Evolutionary conservation across 2,113 vertebrate genomes (phyloP).

Genomic region (Eurystomus gularis): DNA sequence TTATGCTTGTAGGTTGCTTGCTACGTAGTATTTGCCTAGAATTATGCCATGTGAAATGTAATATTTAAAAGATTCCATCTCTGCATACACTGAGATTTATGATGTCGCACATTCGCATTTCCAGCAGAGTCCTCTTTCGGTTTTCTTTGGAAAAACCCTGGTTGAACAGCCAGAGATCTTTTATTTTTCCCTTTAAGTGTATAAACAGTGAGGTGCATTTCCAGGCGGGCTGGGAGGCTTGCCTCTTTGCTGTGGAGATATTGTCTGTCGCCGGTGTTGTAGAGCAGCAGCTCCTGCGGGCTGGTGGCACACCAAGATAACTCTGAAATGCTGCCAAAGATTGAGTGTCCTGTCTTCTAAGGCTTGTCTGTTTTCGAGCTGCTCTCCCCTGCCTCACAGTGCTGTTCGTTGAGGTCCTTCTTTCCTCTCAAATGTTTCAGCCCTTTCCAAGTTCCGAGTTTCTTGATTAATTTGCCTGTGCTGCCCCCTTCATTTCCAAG

Average conservation of each 20-base stretch:
- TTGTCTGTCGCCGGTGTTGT: neutral
- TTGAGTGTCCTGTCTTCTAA: neutral
- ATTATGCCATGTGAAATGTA: neutral
- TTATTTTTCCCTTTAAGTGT: neutral
- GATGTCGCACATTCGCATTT: neutral
- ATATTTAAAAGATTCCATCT: neutral
- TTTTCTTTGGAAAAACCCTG: neutral
- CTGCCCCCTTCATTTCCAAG: slow-evolving; percentile 32
- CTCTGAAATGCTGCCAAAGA: neutral
- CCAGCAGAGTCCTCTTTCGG: neutral
- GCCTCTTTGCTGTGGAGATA: neutral
- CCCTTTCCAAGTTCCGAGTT: neutral
- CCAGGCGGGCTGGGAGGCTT: neutral
- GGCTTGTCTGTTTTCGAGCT: neutral
- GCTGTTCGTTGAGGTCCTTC: neutral
- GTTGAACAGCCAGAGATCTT: neutral
- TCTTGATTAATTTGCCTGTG: slow-evolving; percentile 46
- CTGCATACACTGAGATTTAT: neutral
- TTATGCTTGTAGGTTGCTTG: neutral
- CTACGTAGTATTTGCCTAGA: neutral
- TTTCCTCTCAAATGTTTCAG: neutral
- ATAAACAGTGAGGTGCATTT: neutral
- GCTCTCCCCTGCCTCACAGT: neutral
- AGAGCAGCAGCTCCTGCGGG: neutral
- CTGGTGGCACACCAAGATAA: neutral